Base-by-base conservation (phyloP, 2,888 invertebrate species). In the Pyrochroa serraticornis region DNA sequence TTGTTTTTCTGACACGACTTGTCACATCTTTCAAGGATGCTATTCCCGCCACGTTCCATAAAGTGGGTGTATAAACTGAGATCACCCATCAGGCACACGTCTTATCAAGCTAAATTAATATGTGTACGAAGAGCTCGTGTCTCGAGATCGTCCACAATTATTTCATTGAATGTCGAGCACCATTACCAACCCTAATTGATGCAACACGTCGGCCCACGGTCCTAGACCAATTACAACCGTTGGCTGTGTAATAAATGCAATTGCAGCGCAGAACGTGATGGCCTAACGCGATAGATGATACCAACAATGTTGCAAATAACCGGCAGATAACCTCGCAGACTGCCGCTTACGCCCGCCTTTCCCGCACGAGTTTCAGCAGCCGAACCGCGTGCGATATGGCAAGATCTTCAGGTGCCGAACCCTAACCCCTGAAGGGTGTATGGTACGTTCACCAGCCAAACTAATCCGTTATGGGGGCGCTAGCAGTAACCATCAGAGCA, bases 141-240 rank as follows among this genome's bases (percentile, higher is more conserved):
- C 68, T 66, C 60, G 63, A 63, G 63, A 68, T 68, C 63, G 62
- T 58, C 58, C 62, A 65, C 67, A 69, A 70, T 70, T 69, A 70
- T 68, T 69, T 65, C 67, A 69, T 69, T 69, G 68, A 70, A 65
- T 60, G 67, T 64, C 64, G 65, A 66, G 66, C 67, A 65, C 70
- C 66, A 66, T 66, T 70, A 63, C 66, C 61, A 62, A 62, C 61
- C 67, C 48, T 67, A 70, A 68, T 69, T 69, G 68, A 65, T 65
- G 63, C 63, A 67, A 64, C 66, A 68, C 65, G 63, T 57, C 66
- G 57, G 55, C 68, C 66, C 64, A 69, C 69, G 62, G 56, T 62
- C 64, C 54, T 42, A 8, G 9, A 60, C 61, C 68, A 70, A 65
- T 70, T 70, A 65, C 55, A 64, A 59, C 57, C 52, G 57, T 61